Evolutionary conservation across 1,140 invertebrate species (phyloP).

Genomic region (Acyrthosiphon pisum): DNA sequence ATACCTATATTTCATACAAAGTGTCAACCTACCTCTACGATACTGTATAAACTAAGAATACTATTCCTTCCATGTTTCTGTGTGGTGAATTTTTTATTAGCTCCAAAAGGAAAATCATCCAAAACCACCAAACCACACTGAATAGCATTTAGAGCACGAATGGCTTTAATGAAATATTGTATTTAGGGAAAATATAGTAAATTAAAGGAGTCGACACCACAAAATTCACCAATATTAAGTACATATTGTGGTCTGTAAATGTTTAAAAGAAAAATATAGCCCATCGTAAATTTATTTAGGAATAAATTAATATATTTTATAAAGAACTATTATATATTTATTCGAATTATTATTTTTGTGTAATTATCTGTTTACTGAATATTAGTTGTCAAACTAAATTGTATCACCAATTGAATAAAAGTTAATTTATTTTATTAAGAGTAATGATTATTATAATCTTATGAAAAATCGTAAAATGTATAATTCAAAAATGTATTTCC

Average conservation of each 20-base stretch:
- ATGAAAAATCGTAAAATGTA: no score
- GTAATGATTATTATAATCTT: no score
- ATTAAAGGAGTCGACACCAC: not conserved
- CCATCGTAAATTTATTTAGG: not conserved
- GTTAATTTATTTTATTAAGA: no score
- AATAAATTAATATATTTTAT: not conserved
- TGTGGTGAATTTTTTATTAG: not conserved
- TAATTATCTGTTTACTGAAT: no score
- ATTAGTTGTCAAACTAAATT: no score
- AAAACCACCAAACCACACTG: not conserved
- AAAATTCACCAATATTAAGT: not conserved
- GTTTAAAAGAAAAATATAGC: not conserved
- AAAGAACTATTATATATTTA: not conserved
- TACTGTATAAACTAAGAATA: not conserved
- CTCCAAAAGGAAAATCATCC: not conserved
- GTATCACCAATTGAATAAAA: no score
- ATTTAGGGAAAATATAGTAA: not conserved
- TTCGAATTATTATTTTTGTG: not conserved
- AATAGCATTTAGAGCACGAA: not conserved
- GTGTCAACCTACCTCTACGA: conserved; percentile 15
- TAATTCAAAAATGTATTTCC: no score
- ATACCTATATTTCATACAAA: not conserved
- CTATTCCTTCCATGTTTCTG: not conserved
- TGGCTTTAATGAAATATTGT: not conserved
- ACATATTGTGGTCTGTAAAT: not conserved